Evolutionary conservation across 2,888 invertebrate species (phyloP), one percentile per base, ranked within the genome.

Genomic region (Nineta flava): DNA sequence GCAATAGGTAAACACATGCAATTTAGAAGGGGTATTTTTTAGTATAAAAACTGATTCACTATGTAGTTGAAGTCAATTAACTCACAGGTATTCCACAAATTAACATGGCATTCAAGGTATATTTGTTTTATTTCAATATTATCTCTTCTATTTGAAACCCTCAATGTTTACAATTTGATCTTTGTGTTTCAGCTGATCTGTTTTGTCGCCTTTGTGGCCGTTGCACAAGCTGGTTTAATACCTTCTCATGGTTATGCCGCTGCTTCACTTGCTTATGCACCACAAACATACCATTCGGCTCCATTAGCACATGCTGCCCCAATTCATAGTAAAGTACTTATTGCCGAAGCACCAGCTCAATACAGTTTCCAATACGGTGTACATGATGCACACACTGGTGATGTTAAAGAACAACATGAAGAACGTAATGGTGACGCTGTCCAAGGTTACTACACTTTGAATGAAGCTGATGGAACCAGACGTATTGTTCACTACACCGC

Each of bases 201-300:
- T 43, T 54, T 62, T 45, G 55, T 57, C 38, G 59, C 59, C 32
- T 47, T 60, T 13, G 53, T 58, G 38, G 58, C 59, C 35, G 53
- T 60, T 16, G 60, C 57, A 43, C 51, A 55, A 50, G 59, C 56
- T 40, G 54, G 56, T 9, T 53, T 55, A 43, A 53, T 55, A 35
- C 34, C 55, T 10, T 35, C 32, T 3, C 42, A 38, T 12, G 50
- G 49, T 10, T 45, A 35, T 26, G 46, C 41, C 7, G 50, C 50
- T 9, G 50, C 51, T 12, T 49, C 53, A 43, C 43, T 16, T 10
- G 42, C n/a, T 31, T 45, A 45, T 5, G 31, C 45, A 10, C 12
- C 45, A 5, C 45, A 17, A 19, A n/a, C 21, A 26, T 13, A n/a
- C n/a, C 31, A 45, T 10, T 9, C 26, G 7, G 21, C 26, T 19